A percentile compares a stretch with the other conserved stretches of the same genome.
Conservation (phyloP, 2,113 vertebrate genomes). For the Corydoras maculifer region DNA sequence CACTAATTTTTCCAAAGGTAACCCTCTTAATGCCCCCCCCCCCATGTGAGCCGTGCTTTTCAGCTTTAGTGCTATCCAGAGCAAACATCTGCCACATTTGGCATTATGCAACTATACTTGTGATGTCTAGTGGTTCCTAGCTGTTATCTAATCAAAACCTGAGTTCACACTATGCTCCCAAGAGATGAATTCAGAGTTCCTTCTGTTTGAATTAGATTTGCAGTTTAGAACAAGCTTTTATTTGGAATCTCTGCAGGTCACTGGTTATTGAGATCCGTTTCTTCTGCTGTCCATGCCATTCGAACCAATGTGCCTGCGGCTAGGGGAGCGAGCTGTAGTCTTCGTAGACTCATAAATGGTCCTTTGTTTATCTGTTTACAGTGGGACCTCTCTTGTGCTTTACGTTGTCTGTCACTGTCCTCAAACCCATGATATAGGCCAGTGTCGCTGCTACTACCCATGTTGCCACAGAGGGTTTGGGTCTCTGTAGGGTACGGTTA, state of each 20-base stretch:
- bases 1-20: no score
- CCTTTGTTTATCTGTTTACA: constrained; percentile 8
- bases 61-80: not conserved
- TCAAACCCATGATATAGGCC: constrained; percentile 14
- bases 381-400: not conserved
- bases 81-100: not conserved
- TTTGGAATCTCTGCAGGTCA: not conserved
- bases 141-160: not conserved
- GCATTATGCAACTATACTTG: constrained; percentile 7
- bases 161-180: not conserved
- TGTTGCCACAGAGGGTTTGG: constrained; percentile 6
- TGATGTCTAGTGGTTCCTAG: not conserved
- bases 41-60: not conserved
- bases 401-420: constrained; percentile 11
- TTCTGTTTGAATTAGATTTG: not conserved
- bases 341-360: not conserved
- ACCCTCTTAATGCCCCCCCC: no score
- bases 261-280: not conserved
- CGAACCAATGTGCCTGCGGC: constrained; percentile 58
- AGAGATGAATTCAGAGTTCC: no score
- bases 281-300: constrained; percentile 45
- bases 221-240: not conserved
- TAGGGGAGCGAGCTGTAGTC: not conserved
- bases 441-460: constrained; percentile 40
- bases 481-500: constrained; percentile 28